A percentile compares a stretch with the other conserved stretches of the same genome.
These are phyloP conservation scores for Tethya wilhelma DNA, from an alignment of 37 sponge, comb jelly and placozoan species.

Conservation along the genomic window DNA sequence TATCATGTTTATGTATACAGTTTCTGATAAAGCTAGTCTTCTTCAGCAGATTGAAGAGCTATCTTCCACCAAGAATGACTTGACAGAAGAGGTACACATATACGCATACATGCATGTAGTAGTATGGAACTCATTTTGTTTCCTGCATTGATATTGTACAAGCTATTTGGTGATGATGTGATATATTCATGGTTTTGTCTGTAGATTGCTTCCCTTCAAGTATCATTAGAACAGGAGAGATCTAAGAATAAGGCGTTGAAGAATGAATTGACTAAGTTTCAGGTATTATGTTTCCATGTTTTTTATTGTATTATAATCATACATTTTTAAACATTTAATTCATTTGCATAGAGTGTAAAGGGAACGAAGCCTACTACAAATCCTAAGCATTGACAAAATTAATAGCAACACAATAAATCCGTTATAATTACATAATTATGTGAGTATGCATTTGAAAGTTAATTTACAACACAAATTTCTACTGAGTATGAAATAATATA, in stretches of 20 bases:
- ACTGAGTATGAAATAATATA: too few species aligned
- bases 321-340: background rate
- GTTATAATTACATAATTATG: too few species aligned
- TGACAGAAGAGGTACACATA: conserved; percentile 38
- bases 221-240: conserved; percentile 44
- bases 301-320: background rate
- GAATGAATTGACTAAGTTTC: conserved; percentile 41
- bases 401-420: too few species aligned
- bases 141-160: too few species aligned
- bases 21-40: conserved; percentile 49
- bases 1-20: conserved; percentile 1
- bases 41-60: conserved; percentile 43
- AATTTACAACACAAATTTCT: too few species aligned
- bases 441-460: too few species aligned
- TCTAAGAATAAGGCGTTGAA: conserved; percentile 44
- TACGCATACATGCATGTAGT: background rate
- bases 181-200: background rate
- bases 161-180: too few species aligned
- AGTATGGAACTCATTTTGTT: background rate
- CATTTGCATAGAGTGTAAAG: too few species aligned
- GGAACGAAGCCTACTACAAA: too few species aligned
- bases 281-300: conserved; percentile 5
- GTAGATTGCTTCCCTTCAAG: conserved; percentile 26
- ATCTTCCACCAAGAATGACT: conserved; percentile 34
- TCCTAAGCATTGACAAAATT: too few species aligned